These are phyloP conservation scores for Trinectes maculatus DNA, from an alignment of 2,113 vertebrate genomes.

Conservation along the genomic window DNA sequence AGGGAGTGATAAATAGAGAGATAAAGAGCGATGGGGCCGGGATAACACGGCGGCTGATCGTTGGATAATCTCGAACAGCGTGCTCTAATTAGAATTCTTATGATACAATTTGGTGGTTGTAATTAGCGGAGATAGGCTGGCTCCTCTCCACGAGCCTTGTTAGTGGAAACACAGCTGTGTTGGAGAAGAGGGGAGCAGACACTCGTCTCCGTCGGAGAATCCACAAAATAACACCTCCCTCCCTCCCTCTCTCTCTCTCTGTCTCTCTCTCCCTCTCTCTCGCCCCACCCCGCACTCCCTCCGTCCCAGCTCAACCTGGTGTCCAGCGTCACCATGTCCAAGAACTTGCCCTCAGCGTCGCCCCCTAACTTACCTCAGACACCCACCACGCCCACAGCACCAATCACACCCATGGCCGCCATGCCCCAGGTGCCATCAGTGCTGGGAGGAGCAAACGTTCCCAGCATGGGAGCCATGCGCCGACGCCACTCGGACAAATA, in stretches of 20 bases:
- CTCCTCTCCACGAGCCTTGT: conserved; percentile 92
- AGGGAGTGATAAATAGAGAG: conserved; percentile 80
- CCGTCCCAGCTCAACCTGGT: conserved; percentile 94
- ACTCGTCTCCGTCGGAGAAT: conserved; percentile 89
- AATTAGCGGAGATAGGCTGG: conserved; percentile 98
- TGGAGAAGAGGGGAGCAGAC: conserved; percentile 86
- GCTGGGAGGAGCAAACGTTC: conserved; percentile 96
- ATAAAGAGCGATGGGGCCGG: conserved; percentile 84
- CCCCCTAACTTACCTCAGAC: conserved; percentile 99
- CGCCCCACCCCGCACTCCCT: conserved; percentile 64
- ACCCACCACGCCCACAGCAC: conserved; percentile 97
- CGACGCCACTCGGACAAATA: conserved; percentile 99
- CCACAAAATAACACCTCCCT: conserved; percentile 82
- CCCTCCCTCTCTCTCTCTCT: conserved; percentile 33
- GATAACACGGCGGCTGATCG: conserved; percentile 93
- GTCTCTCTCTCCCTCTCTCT: conserved; percentile 64
- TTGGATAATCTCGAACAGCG: conserved; percentile 97
- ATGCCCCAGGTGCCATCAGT: conserved; percentile 98
- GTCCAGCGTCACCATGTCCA: conserved; percentile 99
- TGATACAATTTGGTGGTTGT: conserved; percentile 99
- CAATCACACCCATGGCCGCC: conserved; percentile 97
- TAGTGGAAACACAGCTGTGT: conserved; percentile 95
- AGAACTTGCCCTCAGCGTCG: conserved; percentile 96
- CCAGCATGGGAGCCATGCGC: conserved; percentile 98
- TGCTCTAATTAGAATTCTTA: conserved; percentile 99